Percentiles rank a stretch among this genome's conserved stretches.
Conservation (phyloP, 2,797 vertebrate species). For the Brachymystax lenok region DNA sequence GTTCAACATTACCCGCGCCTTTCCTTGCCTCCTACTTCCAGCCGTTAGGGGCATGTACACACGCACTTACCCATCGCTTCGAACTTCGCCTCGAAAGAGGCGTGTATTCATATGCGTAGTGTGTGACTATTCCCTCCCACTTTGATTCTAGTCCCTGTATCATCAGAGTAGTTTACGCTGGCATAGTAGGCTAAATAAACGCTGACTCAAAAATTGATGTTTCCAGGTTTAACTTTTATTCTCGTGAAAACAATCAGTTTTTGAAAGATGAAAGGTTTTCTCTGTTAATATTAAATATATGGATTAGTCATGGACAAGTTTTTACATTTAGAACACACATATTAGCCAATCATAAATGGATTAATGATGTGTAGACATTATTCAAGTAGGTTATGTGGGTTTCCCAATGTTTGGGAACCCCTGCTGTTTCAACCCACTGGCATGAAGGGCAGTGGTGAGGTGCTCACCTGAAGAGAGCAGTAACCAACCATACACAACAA, state of each 20-base stretch:
- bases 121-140: slow-evolving; percentile 53
- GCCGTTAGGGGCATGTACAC: slow-evolving; percentile 24
- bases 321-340: neutral
- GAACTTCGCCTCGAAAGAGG: slow-evolving; percentile 35
- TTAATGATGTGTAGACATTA: neutral
- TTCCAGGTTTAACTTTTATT: too few species aligned
- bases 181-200: neutral
- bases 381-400: neutral
- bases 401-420: neutral
- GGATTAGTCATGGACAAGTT: neutral
- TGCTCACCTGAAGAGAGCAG: neutral
- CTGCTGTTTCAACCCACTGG: neutral
- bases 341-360: neutral
- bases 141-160: neutral
- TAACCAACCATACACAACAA: neutral
- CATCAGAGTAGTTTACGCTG: neutral
- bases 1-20: slow-evolving; percentile 33
- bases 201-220: neutral
- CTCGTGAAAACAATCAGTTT: too few species aligned
- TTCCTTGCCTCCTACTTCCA: slow-evolving; percentile 37
- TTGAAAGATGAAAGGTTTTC: neutral
- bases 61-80: slow-evolving; percentile 36
- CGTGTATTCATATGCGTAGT: slow-evolving; percentile 25
- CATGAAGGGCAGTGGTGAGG: neutral
- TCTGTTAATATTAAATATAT: neutral